Base-by-base conservation (phyloP, 2,113 vertebrate species). In the Ptilonorhynchus violaceus region DNA sequence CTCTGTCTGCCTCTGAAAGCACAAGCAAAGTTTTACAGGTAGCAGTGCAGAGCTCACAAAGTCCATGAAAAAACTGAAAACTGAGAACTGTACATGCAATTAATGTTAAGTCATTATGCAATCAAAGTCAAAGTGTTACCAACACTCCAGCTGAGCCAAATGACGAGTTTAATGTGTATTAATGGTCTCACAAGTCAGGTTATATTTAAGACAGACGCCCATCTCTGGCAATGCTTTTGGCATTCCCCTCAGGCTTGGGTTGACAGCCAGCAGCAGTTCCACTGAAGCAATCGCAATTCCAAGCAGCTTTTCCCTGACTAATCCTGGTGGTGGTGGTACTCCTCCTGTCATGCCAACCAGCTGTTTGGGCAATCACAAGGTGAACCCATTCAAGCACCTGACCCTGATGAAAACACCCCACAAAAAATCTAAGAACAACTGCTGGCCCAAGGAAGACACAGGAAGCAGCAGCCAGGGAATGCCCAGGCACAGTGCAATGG, bases 1-100 rank as follows among this genome's bases (percentile, higher is more conserved):
- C 35, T 41, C 56, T 31, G 23, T 3, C n/a, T 44, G 52, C 68
- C 56, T 59, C 21, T 3, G 18, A 37, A 59, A 64, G 66, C 49
- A 44, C 19, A 42, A 27, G 15, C 66, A 19, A 15, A 30, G 27
- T n/a, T 89, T 52, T 55, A 73, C 35, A 82, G 74, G 1, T 2
- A 30, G 6, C 59, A 60, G 7, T 1, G 8, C 41, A 49, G 77
- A 31, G 47, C 73, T 33, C 69, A 67, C 9, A 30, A 44, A 39
- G 21, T 9, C 60, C 31, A 47, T 46, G 18, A 52, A 35, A 63
- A 81, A 90, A 50, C 0, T 22, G 17, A 22, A n/a, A 84, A 18
- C 17, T 6, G 28, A 69, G n/a, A 92, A 39, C n/a, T 39, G 1
- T 15, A 21, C 0, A 0, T 27, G n/a, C 35, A 53, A 56, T 44